Evolutionary conservation across 92 coral and sea anemone genomes (phyloP).

Genomic region (Actinernus sp.): DNA sequence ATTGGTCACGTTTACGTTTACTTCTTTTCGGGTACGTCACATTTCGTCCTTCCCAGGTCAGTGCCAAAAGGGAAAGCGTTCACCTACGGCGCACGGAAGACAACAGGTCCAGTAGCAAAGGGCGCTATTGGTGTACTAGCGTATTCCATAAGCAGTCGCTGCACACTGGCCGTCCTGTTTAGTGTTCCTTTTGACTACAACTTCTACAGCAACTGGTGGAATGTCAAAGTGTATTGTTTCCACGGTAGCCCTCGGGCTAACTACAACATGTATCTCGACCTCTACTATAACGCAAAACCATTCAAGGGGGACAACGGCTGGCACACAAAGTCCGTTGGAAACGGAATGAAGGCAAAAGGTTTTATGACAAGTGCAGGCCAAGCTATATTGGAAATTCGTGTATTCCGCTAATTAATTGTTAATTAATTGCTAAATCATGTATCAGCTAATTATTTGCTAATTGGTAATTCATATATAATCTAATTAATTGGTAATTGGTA

Average conservation of each 20-base stretch:
- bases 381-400: background rate
- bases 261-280: constrained; percentile 24
- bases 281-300: constrained; percentile 28
- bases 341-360: constrained; percentile 15
- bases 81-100: constrained; percentile 38
- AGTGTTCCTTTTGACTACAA: constrained; percentile 58
- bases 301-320: constrained; percentile 18
- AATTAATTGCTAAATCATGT: too few species aligned
- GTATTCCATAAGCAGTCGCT: constrained; percentile 23
- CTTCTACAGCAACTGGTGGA: constrained; percentile 59
- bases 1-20: too few species aligned
- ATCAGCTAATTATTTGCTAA: too few species aligned
- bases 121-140: constrained; percentile 59
- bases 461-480: too few species aligned
- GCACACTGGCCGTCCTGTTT: constrained; percentile 50
- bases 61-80: constrained; percentile 6
- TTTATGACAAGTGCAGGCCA: constrained; percentile 37
- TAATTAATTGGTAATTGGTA: too few species aligned
- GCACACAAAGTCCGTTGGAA: constrained; percentile 8
- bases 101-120: constrained; percentile 36
- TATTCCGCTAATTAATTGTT: too few species aligned
- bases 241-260: constrained; percentile 38
- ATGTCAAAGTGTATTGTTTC: constrained; percentile 40
- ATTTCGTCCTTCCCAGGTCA: constrained; percentile 5
- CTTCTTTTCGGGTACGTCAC: constrained; percentile 42